A percentile compares a stretch with the other conserved stretches of the same genome.
Evolutionary conservation across 2,113 vertebrate species (phyloP).

Genomic region (Candoia aspera): DNA sequence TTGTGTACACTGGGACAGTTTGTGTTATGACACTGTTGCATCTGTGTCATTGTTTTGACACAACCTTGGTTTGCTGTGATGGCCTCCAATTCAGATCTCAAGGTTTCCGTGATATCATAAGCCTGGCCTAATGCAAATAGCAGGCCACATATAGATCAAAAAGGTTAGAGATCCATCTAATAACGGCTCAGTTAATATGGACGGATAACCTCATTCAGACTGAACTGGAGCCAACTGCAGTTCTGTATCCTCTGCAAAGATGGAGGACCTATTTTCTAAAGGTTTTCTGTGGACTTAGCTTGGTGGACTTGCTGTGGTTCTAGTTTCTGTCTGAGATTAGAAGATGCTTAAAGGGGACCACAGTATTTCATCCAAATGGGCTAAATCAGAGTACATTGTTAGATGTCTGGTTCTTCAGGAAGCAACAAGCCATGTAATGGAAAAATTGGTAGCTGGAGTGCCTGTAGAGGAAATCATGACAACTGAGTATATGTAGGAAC

Average conservation of each 20-base stretch:
- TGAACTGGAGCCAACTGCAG: neutral
- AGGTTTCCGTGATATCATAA: neutral
- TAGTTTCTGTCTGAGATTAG: neutral
- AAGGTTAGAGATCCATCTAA: too few relatives aligned
- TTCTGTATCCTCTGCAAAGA: neutral
- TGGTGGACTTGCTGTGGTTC: too few relatives aligned
- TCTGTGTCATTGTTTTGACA: neutral
- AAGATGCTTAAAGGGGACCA: neutral
- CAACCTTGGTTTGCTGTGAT: neutral
- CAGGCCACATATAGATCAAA: neutral
- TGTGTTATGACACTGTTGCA: neutral
- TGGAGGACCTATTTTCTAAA: neutral
- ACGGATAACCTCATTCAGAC: neutral
- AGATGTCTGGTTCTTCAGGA: neutral
- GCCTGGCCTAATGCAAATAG: neutral
- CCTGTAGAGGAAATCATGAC: neutral
- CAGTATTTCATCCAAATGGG: neutral
- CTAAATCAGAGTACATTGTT: neutral
- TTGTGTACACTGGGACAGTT: neutral
- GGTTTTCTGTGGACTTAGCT: neutral
- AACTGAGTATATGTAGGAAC: neutral
- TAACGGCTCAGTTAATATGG: neutral
- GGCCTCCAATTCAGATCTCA: neutral
- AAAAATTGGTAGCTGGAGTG: neutral
- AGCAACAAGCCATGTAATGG: neutral